Conservation (phyloP, 2,113 vertebrate genomes). For the Ibidorhyncha struthersii region DNA sequence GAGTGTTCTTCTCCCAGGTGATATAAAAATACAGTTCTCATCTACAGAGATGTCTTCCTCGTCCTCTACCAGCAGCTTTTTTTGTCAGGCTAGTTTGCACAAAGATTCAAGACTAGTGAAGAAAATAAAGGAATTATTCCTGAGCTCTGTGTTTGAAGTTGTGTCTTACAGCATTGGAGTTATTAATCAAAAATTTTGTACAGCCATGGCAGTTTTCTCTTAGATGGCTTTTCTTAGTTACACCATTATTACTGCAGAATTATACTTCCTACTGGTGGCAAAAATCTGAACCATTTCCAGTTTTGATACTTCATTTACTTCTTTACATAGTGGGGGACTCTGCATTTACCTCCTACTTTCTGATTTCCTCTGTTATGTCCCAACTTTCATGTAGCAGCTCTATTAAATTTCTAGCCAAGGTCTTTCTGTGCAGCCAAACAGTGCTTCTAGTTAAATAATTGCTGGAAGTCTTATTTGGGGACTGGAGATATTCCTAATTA, state of each 20-base stretch:
- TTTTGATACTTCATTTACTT: neutral
- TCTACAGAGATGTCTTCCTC: neutral
- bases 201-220: neutral
- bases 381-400: neutral
- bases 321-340: neutral
- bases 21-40: neutral
- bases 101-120: neutral
- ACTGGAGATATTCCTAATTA: neutral
- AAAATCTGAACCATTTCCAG: neutral
- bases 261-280: neutral
- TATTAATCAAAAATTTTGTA: neutral
- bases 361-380: neutral
- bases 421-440: neutral
- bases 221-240: neutral
- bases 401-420: neutral
- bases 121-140: neutral
- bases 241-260: neutral
- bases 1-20: neutral
- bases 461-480: neutral
- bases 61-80: neutral
- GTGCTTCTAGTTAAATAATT: neutral
- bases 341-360: neutral
- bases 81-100: neutral
- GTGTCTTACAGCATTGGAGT: neutral
- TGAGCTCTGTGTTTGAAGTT: neutral